These are phyloP conservation scores for Lasioglossum morio DNA, from an alignment of 2,888 invertebrate species.

Conservation along the genomic window DNA sequence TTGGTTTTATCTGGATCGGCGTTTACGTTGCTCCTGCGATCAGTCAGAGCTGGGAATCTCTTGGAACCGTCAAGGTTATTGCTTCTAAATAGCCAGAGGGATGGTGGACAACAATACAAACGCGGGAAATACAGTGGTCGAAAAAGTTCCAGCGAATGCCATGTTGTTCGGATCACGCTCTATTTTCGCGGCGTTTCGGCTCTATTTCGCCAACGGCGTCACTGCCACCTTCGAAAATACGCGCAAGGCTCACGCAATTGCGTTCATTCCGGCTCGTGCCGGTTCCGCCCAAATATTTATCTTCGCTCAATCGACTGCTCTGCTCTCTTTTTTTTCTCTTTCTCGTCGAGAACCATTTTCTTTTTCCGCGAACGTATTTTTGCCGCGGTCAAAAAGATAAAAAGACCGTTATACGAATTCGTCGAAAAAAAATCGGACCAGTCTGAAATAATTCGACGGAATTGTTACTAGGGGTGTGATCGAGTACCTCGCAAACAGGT, in stretches of 20 bases:
- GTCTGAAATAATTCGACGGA: neutral
- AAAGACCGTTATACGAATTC: neutral
- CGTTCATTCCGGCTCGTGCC: constrained; percentile 32
- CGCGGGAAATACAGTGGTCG: too few relatives aligned
- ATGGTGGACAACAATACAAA: neutral
- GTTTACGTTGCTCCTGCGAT: neutral
- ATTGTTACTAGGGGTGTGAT: too few relatives aligned
- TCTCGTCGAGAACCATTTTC: neutral
- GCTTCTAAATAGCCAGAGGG: neutral
- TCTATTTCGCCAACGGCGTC: constrained; percentile 9
- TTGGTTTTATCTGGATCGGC: neutral
- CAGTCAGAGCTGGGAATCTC: neutral
- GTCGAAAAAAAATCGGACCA: neutral
- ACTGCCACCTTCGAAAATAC: constrained; percentile 6
- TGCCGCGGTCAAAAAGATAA: constrained; percentile 10
- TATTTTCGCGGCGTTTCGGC: constrained; percentile 1
- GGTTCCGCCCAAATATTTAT: constrained; percentile 64
- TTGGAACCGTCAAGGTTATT: neutral
- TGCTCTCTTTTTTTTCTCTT: neutral
- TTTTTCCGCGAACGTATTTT: constrained; percentile 55
- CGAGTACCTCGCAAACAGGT: too few relatives aligned
- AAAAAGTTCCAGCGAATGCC: constrained; percentile 1
- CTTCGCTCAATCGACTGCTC: constrained; percentile 32
- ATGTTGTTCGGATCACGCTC: neutral
- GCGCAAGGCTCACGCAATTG: constrained; percentile 25